phyloP scores from a whole-genome alignment of 2,113 vertebrate species.

The Mola mola region DNA sequence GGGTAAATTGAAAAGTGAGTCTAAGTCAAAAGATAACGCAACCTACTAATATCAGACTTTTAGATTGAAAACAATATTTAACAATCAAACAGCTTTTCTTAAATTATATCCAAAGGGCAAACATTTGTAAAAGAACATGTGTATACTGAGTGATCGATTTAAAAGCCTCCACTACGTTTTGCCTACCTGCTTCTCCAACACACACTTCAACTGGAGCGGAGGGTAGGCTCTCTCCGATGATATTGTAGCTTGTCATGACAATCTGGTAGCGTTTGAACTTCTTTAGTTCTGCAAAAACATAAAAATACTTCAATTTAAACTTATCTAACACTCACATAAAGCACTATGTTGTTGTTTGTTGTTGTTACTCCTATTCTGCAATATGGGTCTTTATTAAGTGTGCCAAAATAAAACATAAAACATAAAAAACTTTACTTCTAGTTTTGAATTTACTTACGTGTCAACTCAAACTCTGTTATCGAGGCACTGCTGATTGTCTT shows the following conservation, averaged over 20 bases:
- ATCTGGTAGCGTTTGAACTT: constrained; percentile 94
- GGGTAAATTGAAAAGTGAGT: no score
- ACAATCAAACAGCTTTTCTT: neutral
- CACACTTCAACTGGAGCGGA: constrained; percentile 90
- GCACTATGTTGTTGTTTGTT: neutral
- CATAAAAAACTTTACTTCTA: neutral
- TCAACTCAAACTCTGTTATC: constrained; percentile 92
- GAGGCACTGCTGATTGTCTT: constrained; percentile 93
- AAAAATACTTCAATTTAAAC: neutral
- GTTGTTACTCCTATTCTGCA: neutral
- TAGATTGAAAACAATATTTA: neutral
- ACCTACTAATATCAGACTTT: no score
- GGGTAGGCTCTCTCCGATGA: constrained; percentile 91
- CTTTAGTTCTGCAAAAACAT: constrained; percentile 85
- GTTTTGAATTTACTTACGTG: constrained; percentile 85
- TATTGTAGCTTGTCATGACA: constrained; percentile 91
- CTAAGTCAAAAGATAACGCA: no score
- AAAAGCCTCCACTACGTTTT: neutral
- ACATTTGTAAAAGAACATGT: neutral
- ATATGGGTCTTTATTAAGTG: neutral
- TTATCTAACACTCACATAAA: no score
- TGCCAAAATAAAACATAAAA: neutral
- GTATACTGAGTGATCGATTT: neutral
- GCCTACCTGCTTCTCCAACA: constrained; percentile 93
- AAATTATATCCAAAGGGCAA: neutral